Evolutionary conservation across 2,797 vertebrate species (phyloP).

Genomic region (Percopsis omiscomaycus): DNA sequence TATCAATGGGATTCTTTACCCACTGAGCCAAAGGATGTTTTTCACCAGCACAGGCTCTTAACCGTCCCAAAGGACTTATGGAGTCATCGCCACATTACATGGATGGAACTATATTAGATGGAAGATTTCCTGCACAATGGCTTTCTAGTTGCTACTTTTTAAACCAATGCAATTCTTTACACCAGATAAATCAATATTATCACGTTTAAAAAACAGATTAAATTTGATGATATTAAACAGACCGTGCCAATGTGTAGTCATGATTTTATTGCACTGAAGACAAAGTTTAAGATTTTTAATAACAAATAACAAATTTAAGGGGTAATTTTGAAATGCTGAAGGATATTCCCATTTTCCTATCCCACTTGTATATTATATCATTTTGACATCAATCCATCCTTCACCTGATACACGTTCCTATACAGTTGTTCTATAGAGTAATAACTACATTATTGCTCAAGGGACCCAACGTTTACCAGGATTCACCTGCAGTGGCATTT

Average conservation of each 20-base stretch:
- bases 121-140: slow-evolving; percentile 3
- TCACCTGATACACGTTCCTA: no score
- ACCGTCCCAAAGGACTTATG: slow-evolving; percentile 64
- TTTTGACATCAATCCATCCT: no score
- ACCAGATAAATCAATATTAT: background rate
- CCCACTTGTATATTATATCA: no score
- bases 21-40: slow-evolving; percentile 69
- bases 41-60: slow-evolving; percentile 63
- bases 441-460: no score
- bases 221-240: slow-evolving; percentile 45
- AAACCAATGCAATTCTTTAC: slow-evolving; percentile 14
- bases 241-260: slow-evolving; percentile 31
- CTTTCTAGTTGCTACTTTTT: slow-evolving; percentile 21
- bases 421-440: no score
- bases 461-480: no score
- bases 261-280: slow-evolving; percentile 33
- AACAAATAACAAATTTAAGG: no score
- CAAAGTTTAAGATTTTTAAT: no score
- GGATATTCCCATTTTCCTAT: no score
- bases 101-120: slow-evolving; percentile 68
- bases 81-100: slow-evolving; percentile 67
- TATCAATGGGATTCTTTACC: slow-evolving; percentile 56
- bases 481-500: no score
- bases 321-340: no score
- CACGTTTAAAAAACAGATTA: no score